Conservation (phyloP, 2,888 invertebrate genomes). For the Trimorus sp. region DNA sequence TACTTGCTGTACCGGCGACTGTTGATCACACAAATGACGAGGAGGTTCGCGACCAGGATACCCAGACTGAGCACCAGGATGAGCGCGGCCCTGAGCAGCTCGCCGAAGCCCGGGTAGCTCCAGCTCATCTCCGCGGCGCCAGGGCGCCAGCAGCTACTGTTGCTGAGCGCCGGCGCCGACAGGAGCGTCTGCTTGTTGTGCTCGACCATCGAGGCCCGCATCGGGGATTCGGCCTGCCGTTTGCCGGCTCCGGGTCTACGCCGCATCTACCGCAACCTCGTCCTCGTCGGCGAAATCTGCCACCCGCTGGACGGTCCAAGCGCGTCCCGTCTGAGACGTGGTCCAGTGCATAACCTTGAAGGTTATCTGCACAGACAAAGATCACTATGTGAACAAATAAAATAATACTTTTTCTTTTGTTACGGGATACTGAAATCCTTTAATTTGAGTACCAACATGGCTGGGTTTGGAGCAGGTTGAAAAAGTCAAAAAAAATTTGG, state of each 20-base stretch:
- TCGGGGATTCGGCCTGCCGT: conserved; percentile 4
- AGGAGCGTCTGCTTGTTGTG: conserved; percentile 87
- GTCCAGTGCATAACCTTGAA: too few species aligned
- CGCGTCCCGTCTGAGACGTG: too few species aligned
- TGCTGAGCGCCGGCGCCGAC: conserved; percentile 90
- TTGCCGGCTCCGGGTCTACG: not conserved
- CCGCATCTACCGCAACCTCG: conserved; percentile 46
- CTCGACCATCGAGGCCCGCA: conserved; percentile 84
- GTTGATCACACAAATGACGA: conserved; percentile 92
- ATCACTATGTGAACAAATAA: too few species aligned
- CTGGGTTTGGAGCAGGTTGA: too few species aligned
- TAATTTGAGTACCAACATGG: too few species aligned
- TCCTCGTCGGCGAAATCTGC: too few species aligned
- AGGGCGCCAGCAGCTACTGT: conserved; percentile 90
- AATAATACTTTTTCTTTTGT: too few species aligned
- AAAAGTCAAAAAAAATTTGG: too few species aligned
- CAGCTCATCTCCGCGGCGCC: conserved; percentile 83
- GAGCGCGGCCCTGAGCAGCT: conserved; percentile 89
- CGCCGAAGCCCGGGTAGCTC: conserved; percentile 86
- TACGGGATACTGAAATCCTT: too few species aligned
- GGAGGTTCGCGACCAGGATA: conserved; percentile 90
- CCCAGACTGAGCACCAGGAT: conserved; percentile 90
- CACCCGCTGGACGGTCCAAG: too few species aligned
- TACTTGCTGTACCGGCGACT: conserved; percentile 92
- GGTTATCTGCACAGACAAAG: too few species aligned